A percentile compares a stretch with the other conserved stretches of the same genome.
These are phyloP conservation scores for Microcebus ravelobensis DNA, from an alignment of 2,113 vertebrate genomes.

Conservation along the genomic window DNA sequence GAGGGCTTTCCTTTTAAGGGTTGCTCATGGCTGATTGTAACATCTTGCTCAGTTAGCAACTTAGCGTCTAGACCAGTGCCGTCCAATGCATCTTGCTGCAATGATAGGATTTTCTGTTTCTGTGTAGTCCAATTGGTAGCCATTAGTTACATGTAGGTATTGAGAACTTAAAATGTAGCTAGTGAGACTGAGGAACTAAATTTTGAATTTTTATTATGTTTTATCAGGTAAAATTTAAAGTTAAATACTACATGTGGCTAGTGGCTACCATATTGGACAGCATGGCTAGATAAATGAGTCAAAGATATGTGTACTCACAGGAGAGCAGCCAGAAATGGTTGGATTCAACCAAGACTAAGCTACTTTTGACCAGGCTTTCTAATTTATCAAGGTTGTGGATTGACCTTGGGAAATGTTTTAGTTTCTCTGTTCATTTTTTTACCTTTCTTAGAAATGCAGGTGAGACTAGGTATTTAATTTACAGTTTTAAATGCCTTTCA, in stretches of 20 bases:
- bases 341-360: not conserved
- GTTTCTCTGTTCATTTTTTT: not conserved
- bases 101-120: not conserved
- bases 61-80: not conserved
- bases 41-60: not conserved
- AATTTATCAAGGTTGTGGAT: not conserved
- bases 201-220: constrained; percentile 49
- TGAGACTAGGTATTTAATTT: not conserved
- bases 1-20: not conserved
- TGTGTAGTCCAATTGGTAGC: not conserved
- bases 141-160: not conserved
- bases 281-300: not conserved
- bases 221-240: constrained; percentile 40
- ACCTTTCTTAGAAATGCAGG: not conserved
- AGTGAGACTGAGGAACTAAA: not conserved
- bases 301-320: not conserved
- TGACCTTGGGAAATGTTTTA: not conserved
- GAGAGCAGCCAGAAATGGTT: not conserved
- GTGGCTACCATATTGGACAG: not conserved
- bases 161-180: constrained; percentile 20
- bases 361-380: not conserved
- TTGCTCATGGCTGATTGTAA: not conserved
- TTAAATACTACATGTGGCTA: not conserved
- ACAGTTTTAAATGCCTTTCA: not conserved
- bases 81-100: not conserved